A percentile compares a stretch with the other conserved stretches of the same genome.
These are phyloP conservation scores for Pempheris klunzingeri DNA, from an alignment of 2,797 vertebrate genomes.

Conservation along the genomic window DNA sequence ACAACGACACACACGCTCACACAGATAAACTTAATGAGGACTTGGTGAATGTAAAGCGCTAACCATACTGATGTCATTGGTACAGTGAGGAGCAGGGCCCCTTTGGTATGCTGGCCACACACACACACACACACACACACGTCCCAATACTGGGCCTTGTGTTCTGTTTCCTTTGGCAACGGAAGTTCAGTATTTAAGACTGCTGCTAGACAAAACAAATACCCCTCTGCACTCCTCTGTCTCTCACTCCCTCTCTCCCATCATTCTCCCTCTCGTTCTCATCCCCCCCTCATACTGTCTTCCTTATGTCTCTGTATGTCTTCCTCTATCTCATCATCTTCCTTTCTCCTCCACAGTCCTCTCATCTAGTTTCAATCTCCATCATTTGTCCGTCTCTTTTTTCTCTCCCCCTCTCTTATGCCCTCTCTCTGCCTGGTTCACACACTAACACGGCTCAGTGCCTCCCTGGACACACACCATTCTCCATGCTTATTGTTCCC, in stretches of 20 bases:
- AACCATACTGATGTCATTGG: slow-evolving; percentile 78
- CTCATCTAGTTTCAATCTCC: slow-evolving; percentile 48
- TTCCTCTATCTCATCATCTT: slow-evolving; percentile 47
- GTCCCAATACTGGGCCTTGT: slow-evolving; percentile 63
- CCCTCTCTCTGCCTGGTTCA: slow-evolving; percentile 72
- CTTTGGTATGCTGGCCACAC: slow-evolving; percentile 80
- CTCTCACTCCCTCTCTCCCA: slow-evolving; percentile 29
- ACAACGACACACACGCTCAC: slow-evolving; percentile 12
- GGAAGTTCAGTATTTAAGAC: slow-evolving; percentile 82
- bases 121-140: slow-evolving; percentile 54
- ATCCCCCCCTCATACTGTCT: slow-evolving; percentile 3
- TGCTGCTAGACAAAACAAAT: slow-evolving; percentile 82
- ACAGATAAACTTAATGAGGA: slow-evolving; percentile 75
- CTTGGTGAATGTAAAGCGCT: slow-evolving; percentile 61
- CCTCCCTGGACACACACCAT: slow-evolving; percentile 86
- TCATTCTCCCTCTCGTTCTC: slow-evolving; percentile 31
- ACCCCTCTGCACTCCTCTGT: slow-evolving; percentile 61
- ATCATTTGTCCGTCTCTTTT: slow-evolving; percentile 38
- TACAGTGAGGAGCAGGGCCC: slow-evolving; percentile 79
- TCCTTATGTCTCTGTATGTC: slow-evolving; percentile 14
- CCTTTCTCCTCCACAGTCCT: slow-evolving; percentile 25
- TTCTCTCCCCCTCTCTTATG: slow-evolving; percentile 36
- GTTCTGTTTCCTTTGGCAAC: slow-evolving; percentile 81
- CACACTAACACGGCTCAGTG: slow-evolving; percentile 85
- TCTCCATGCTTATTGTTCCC: slow-evolving; percentile 85